Percentiles rank a stretch among this genome's conserved stretches.
These are phyloP conservation scores for Popillia japonica DNA, from an alignment of 1,140 invertebrate genomes.

Conservation along the genomic window DNA sequence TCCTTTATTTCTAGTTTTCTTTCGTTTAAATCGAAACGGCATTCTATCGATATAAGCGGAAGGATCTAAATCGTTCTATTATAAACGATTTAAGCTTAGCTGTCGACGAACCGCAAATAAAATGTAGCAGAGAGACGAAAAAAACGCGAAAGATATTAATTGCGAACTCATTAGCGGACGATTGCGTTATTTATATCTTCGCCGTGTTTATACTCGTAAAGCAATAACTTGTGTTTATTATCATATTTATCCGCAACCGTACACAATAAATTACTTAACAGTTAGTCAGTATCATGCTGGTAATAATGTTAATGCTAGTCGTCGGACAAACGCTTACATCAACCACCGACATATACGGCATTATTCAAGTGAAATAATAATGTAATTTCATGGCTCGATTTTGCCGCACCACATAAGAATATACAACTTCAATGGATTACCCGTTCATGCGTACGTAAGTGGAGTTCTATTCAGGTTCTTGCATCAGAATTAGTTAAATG, in stretches of 20 bases:
- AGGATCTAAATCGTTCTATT: neutral
- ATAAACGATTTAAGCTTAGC: neutral
- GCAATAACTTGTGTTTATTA: slow-evolving; percentile 37
- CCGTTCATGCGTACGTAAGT: slow-evolving; percentile 14
- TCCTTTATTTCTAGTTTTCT: neutral
- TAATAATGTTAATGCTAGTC: slow-evolving; percentile 34
- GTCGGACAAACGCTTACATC: slow-evolving; percentile 33
- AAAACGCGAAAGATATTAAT: slow-evolving; percentile 21
- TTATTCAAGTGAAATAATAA: slow-evolving; percentile 35
- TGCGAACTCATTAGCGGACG: slow-evolving; percentile 20
- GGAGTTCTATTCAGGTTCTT: slow-evolving; percentile 20
- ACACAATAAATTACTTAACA: slow-evolving; percentile 39
- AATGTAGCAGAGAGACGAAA: neutral
- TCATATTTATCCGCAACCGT: slow-evolving; percentile 35
- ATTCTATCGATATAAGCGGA: neutral
- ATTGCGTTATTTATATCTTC: slow-evolving; percentile 26
- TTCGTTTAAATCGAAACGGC: neutral
- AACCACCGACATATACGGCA: slow-evolving; percentile 27
- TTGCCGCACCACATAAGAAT: neutral
- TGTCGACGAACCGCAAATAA: slow-evolving; percentile 12
- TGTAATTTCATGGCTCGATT: slow-evolving; percentile 30
- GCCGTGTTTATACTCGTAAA: slow-evolving; percentile 22
- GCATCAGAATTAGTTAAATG: slow-evolving; percentile 10
- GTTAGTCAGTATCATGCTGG: slow-evolving; percentile 39
- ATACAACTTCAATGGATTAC: slow-evolving; percentile 1